A percentile compares a stretch with the other conserved stretches of the same genome.
Conservation (phyloP, 2,888 invertebrate species). For the Melanophora roralis region DNA sequence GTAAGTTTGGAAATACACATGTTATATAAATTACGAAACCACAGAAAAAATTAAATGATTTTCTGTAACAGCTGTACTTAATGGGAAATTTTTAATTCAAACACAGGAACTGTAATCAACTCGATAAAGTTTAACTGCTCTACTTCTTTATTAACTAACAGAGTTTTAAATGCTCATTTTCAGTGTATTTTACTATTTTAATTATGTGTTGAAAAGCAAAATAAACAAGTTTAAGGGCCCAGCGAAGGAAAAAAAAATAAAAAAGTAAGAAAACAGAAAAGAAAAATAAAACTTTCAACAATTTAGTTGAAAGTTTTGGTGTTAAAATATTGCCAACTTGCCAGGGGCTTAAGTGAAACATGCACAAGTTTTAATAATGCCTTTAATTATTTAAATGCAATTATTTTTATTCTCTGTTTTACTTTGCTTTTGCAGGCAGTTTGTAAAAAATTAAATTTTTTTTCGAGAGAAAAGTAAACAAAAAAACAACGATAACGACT, state of each 20-base stretch:
- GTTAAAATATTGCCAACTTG: background rate
- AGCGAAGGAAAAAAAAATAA: too few species aligned
- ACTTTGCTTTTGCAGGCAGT: background rate
- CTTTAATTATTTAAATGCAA: background rate
- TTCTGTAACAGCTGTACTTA: background rate
- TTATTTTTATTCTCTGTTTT: background rate
- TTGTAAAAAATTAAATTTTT: background rate
- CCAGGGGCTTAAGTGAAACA: background rate
- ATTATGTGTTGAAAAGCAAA: background rate
- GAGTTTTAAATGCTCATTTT: background rate
- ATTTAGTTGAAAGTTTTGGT: background rate
- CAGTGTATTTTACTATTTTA: background rate
- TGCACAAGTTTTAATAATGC: constrained; percentile 15
- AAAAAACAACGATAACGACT: background rate
- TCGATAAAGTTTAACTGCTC: background rate
- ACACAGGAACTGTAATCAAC: background rate
- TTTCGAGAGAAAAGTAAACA: background rate
- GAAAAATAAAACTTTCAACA: background rate
- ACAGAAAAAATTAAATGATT: background rate
- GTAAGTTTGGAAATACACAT: too few species aligned
- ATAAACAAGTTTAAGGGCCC: too few species aligned
- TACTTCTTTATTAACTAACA: too few species aligned
- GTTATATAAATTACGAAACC: too few species aligned
- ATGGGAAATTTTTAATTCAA: background rate
- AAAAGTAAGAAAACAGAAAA: too few species aligned